Base-by-base conservation (phyloP, 2,113 vertebrate species). In the Dermatemys mawii region DNA sequence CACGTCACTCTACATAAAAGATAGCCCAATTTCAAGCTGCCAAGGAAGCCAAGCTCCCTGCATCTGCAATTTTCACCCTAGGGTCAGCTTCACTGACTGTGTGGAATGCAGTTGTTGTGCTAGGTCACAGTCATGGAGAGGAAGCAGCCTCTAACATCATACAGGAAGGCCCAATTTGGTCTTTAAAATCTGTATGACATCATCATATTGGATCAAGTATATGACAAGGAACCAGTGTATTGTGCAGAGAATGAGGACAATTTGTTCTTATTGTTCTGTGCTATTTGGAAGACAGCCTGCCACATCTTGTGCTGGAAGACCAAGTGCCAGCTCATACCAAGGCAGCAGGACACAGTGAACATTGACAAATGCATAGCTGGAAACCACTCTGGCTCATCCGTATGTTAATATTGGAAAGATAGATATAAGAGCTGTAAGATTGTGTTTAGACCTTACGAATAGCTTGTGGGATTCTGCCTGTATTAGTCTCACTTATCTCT, bases 151-250 rank as follows among this genome's bases (percentile, higher is more conserved):
- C 1, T 51, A 19, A 51, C 32, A 16, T 44, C 67, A 75, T 24
- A 86, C 21, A 89, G 26, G 35, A 0, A 73, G 55, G 17, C 84
- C 1, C 0, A 51, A 87, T 82, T 44, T 80, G 16, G 10, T n/a
- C 81, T 49, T 0, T 46, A 83, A 67, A 88, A 53, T 93, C n/a
- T 3, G 0, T 84, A 78, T 60, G n/a, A 46, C 90, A 21, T 21
- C 13, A 2, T 91, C 83, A 60, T 90, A 50, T 83, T 48, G 85
- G 70, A 90, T 92, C 16, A 88, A 53, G 88, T 84, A 50, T 41
- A 81, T 29, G 75, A 41, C 46, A 88, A 90, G 88, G 91, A 91
- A 90, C 86, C 57, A 87, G 81, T 90, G 93, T 50, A 78, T 93
- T 82, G 57, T 92, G 91, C 95, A 94, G 91, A 67, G 21, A 21